These are phyloP conservation scores for Chrysotoxum bicinctum DNA, from an alignment of 2,888 invertebrate genomes.

Conservation along the genomic window DNA sequence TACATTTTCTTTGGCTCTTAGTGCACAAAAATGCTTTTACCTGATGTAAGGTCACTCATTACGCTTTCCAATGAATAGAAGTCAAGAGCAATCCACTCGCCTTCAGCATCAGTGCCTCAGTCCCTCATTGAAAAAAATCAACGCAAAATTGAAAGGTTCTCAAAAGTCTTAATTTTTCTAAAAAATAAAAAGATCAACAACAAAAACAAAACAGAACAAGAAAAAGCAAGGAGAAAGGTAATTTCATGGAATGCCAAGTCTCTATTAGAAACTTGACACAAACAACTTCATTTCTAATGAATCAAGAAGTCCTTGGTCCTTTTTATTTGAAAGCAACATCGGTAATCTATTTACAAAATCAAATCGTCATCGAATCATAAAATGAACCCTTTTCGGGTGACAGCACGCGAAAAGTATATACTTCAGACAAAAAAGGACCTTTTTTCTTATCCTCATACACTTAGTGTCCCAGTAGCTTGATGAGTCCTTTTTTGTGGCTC, in stretches of 20 bases:
- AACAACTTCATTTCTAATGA: conserved; percentile 52
- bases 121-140: conserved; percentile 17
- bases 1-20: conserved; percentile 23
- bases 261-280: conserved; percentile 37
- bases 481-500: conserved; percentile 26
- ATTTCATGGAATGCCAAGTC: conserved; percentile 27
- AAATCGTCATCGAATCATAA: conserved; percentile 65
- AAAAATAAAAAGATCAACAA: neutral
- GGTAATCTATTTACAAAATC: conserved; percentile 67
- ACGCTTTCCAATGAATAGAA: conserved; percentile 49
- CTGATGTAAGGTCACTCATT: conserved; percentile 52
- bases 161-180: conserved; percentile 36
- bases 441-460: neutral
- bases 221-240: conserved; percentile 9
- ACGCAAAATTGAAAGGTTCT: neutral
- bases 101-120: conserved; percentile 7
- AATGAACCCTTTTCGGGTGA: conserved; percentile 49
- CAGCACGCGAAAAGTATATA: conserved; percentile 33
- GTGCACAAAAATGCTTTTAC: conserved; percentile 28
- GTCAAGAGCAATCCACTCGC: conserved; percentile 17
- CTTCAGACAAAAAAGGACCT: conserved; percentile 14
- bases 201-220: neutral
- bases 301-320: conserved; percentile 36
- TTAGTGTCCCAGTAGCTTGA: conserved; percentile 39
- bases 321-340: conserved; percentile 17